These are phyloP conservation scores for Leistus spinibarbis DNA, from an alignment of 2,888 invertebrate species.

Conservation along the genomic window DNA sequence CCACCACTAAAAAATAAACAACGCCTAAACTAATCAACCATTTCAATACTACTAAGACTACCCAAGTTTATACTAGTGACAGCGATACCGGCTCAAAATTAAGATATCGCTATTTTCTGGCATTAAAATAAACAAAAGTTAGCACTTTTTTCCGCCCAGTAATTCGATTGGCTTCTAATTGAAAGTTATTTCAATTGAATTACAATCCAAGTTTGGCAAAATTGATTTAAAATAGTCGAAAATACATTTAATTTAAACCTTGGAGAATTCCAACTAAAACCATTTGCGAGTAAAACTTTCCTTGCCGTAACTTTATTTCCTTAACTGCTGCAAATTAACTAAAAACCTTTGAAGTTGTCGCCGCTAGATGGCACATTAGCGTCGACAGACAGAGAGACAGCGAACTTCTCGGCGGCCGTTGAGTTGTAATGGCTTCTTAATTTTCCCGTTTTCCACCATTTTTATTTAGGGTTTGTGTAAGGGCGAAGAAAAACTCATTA, in stretches of 20 bases:
- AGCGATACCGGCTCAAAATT: no score
- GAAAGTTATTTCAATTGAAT: no score
- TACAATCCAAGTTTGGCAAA: background rate
- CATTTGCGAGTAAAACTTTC: constrained; percentile 27
- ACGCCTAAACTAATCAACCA: background rate
- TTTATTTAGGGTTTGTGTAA: background rate
- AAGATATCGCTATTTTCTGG: background rate
- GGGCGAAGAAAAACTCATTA: constrained; percentile 52
- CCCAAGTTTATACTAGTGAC: no score
- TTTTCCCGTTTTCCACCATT: constrained; percentile 44
- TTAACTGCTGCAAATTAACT: constrained; percentile 55
- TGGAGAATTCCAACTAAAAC: constrained; percentile 15
- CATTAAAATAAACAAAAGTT: no score
- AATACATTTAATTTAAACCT: background rate
- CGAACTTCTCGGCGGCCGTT: background rate
- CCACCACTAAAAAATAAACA: background rate
- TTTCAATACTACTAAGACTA: background rate
- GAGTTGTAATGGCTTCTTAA: constrained; percentile 52
- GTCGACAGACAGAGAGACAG: background rate
- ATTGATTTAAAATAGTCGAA: background rate
- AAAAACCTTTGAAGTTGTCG: constrained; percentile 47
- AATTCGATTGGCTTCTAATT: background rate
- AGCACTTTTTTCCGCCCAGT: background rate
- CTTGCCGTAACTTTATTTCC: constrained; percentile 52
- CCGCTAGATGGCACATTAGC: background rate